A percentile compares a stretch with the other conserved stretches of the same genome.
These are phyloP conservation scores for Accipiter cooperii DNA, from an alignment of 2,113 vertebrate genomes.

Conservation along the genomic window DNA sequence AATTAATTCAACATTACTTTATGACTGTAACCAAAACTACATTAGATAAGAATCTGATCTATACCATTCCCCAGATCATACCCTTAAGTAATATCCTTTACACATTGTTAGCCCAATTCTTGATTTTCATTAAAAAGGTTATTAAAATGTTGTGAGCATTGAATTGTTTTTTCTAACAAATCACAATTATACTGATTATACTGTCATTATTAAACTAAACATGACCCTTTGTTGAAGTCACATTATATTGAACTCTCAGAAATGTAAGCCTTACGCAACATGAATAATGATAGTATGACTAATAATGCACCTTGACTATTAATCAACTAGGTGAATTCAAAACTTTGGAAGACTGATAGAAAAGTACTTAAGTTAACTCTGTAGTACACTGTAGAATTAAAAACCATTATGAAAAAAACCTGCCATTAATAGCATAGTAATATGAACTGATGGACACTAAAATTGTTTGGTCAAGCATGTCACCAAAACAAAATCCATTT, in stretches of 20 bases:
- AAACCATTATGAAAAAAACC: background rate
- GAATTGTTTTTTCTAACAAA: background rate
- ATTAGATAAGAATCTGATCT: background rate
- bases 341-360: background rate
- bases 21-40: background rate
- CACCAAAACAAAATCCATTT: background rate
- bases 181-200: background rate
- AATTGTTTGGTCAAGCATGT: background rate
- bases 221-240: background rate
- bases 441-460: background rate
- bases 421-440: background rate
- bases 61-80: background rate
- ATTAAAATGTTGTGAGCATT: background rate
- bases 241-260: background rate
- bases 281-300: background rate
- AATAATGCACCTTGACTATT: background rate
- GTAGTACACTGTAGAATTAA: background rate
- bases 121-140: background rate
- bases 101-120: background rate
- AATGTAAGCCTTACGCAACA: background rate
- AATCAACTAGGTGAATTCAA: background rate
- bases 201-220: slow-evolving; percentile 7
- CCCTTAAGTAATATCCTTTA: background rate
- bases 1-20: background rate
- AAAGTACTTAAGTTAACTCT: background rate